A percentile compares a stretch with the other conserved stretches of the same genome.
phyloP scores from a whole-genome alignment of 2,888 invertebrate genomes.

The Tigriopus californicus region DNA sequence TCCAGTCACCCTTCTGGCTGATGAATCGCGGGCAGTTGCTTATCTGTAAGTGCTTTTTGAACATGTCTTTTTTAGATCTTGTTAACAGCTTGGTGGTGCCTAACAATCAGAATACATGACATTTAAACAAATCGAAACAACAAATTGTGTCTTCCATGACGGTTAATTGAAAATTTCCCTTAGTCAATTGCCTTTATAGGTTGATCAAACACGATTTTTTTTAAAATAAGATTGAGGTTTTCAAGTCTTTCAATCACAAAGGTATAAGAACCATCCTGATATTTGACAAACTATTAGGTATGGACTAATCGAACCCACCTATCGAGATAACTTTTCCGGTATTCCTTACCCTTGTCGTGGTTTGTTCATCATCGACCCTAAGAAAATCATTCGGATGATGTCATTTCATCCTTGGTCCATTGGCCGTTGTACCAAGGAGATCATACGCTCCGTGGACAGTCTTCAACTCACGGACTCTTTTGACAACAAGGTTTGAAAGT shows the following conservation, averaged over 20 bases:
- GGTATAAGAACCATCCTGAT: too few species aligned
- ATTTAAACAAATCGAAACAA: too few species aligned
- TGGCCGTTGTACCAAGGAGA: background rate
- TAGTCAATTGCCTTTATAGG: too few species aligned
- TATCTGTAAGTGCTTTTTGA: background rate
- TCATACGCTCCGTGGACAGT: background rate
- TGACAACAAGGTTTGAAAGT: background rate
- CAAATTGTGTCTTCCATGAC: background rate
- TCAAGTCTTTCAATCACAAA: too few species aligned
- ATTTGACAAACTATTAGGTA: background rate
- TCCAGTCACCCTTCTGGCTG: background rate
- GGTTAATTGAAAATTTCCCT: too few species aligned
- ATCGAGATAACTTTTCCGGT: background rate
- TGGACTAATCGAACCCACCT: background rate
- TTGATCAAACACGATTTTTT: too few species aligned
- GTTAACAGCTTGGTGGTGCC: too few species aligned
- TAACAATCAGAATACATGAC: too few species aligned
- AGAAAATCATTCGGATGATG: background rate
- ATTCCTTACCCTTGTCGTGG: background rate
- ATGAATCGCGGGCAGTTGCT: background rate
- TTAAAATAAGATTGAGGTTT: too few species aligned
- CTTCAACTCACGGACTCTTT: background rate
- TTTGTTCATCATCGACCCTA: background rate
- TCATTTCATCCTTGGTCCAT: slow-evolving; percentile 5
- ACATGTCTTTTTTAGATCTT: too few species aligned